Evolutionary conservation across 1,140 invertebrate genomes (phyloP), one percentile per base, ranked within the genome.

Genomic region (Leptonema lineaticorne): DNA sequence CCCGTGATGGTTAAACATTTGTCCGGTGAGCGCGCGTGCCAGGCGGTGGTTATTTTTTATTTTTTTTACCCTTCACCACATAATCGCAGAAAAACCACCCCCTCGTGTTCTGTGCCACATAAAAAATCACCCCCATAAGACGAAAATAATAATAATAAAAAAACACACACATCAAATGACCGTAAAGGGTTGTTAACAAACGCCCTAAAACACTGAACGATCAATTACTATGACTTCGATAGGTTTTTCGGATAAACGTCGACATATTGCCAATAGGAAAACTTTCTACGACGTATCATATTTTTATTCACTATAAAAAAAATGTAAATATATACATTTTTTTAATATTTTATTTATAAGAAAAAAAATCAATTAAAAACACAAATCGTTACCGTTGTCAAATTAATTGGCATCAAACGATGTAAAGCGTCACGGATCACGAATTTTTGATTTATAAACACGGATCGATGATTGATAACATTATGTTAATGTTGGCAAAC

Each of bases 1-100:
- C n/a, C n/a, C n/a, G 67, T 53, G 60, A 63, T 63, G 53, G 60
- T 64, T 63, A 63, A 63, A 63, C 59, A 63, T 64, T 69, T 57
- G 57, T 68, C 57, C 57, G 57, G 56, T 57, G 48, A 28, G 29
- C 27, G 67, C 67, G 67, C 67, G 67, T 69, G 67, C 67, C 67
- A 69, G 56, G 67, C 67, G 67, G 67, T 50, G 59, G 57, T 48
- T 48, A 50, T 64, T 64, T 64, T n/a, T n/a, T n/a, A n/a, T n/a
- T n/a, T n/a, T n/a, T 62, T 64, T 64, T 50, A 50, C 37, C 62
- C 26, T 26, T 26, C 50, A 24, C 50, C 41, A 27, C 41, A 46
- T 64, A 64, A 64, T 64, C 62, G 62, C 29, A 16, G 4, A 62
- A n/a, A n/a, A n/a, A n/a, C 28, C 30, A 37, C 33, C 30, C 37